These are phyloP conservation scores for Margarornis squamiger DNA, from an alignment of 2,797 vertebrate genomes.

Conservation along the genomic window DNA sequence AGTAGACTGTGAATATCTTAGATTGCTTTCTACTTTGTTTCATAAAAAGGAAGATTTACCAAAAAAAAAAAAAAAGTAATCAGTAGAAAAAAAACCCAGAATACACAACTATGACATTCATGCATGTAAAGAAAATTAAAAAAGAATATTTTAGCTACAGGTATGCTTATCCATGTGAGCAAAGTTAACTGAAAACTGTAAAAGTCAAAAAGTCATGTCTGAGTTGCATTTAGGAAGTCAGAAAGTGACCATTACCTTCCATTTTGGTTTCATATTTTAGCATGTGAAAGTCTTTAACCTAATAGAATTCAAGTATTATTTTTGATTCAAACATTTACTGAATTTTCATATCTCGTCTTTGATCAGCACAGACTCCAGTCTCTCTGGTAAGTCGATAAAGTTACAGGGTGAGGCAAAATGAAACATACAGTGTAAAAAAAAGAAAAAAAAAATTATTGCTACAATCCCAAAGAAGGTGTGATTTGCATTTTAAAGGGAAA, in stretches of 20 bases:
- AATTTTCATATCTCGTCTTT: neutral
- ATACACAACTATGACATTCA: neutral
- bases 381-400: neutral
- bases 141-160: neutral
- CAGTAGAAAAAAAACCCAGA: neutral
- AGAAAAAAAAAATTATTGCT: neutral
- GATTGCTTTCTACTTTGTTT: neutral
- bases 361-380: neutral
- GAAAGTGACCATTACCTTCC: neutral
- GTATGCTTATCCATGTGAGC: neutral
- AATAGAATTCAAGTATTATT: neutral
- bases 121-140: neutral
- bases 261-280: neutral
- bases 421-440: neutral
- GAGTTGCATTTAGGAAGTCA: neutral
- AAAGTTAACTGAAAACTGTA: neutral
- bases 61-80: neutral
- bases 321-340: neutral
- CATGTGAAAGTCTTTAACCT: neutral
- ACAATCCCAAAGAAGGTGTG: neutral
- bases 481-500: slow-evolving; percentile 42
- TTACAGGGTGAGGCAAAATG: neutral
- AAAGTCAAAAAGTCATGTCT: neutral
- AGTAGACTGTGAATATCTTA: neutral
- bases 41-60: neutral